Conservation (phyloP, 2,113 vertebrate species). For the Potamarius usumacintae region DNA sequence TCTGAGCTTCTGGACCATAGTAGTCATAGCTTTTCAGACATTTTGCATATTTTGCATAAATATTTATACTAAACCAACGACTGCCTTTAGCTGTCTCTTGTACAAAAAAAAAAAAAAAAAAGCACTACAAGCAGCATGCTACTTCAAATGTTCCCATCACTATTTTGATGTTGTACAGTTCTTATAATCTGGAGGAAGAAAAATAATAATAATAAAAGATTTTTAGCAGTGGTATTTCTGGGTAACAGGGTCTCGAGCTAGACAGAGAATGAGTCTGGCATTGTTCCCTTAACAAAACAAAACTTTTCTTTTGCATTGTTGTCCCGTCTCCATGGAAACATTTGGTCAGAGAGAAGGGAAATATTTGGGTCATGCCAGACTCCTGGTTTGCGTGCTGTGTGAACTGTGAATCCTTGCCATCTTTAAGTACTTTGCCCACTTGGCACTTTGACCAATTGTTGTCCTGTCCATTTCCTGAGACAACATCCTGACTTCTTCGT, state of each 20-base stretch:
- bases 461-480: constrained; percentile 49
- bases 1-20: constrained; percentile 12
- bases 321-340: constrained; percentile 61
- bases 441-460: constrained; percentile 25
- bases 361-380: constrained; percentile 52
- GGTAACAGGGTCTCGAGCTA: constrained; percentile 19
- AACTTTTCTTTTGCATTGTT: constrained; percentile 59
- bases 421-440: neutral
- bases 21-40: neutral
- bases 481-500: constrained; percentile 49
- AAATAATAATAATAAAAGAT: no score
- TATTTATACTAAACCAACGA: constrained; percentile 7
- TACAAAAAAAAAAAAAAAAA: neutral
- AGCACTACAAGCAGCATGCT: neutral
- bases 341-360: constrained; percentile 41
- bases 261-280: constrained; percentile 42
- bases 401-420: constrained; percentile 20
- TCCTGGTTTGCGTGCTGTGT: constrained; percentile 26
- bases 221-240: neutral
- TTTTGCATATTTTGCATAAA: constrained; percentile 18
- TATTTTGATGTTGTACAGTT: neutral
- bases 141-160: neutral
- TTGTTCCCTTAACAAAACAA: constrained; percentile 58
- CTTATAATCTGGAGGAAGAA: neutral
- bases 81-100: neutral